These are phyloP conservation scores for Sminthurinus signatus DNA, from an alignment of 1,140 invertebrate genomes.

Conservation along the genomic window DNA sequence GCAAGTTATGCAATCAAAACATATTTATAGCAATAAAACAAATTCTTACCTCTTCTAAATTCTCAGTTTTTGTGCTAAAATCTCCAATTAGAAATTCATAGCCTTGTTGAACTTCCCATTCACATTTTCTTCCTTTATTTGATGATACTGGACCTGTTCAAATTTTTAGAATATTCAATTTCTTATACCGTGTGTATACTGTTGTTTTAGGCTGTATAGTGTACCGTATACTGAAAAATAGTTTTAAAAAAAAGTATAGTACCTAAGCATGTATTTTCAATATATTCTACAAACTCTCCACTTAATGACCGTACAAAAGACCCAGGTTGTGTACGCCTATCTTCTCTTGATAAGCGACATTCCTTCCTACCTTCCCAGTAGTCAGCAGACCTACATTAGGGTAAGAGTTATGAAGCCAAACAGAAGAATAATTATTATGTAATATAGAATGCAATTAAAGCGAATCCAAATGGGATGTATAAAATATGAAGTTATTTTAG, in stretches of 20 bases:
- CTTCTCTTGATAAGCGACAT: conserved; percentile 47
- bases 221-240: neutral
- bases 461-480: too few relatives aligned
- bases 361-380: conserved; percentile 42
- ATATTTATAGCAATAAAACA: too few relatives aligned
- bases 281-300: conserved; percentile 46
- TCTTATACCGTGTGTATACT: neutral
- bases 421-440: too few relatives aligned
- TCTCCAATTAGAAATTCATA: conserved; percentile 35
- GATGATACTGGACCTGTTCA: conserved; percentile 32
- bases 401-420: too few relatives aligned
- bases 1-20: too few relatives aligned
- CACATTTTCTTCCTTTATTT: conserved; percentile 34
- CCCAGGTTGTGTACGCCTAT: conserved; percentile 45
- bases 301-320: conserved; percentile 44
- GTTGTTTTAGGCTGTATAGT: neutral
- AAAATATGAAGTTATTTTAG: too few relatives aligned
- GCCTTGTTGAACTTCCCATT: conserved; percentile 38
- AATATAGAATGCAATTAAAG: too few relatives aligned
- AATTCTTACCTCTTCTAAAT: conserved; percentile 26
- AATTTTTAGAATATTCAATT: conserved; percentile 4
- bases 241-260: neutral
- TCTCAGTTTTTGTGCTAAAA: conserved; percentile 33
- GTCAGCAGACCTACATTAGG: conserved; percentile 46
- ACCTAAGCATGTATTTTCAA: conserved; percentile 49